Base-by-base conservation (phyloP, 1,140 invertebrate species). In the Saccostrea glomerata region DNA sequence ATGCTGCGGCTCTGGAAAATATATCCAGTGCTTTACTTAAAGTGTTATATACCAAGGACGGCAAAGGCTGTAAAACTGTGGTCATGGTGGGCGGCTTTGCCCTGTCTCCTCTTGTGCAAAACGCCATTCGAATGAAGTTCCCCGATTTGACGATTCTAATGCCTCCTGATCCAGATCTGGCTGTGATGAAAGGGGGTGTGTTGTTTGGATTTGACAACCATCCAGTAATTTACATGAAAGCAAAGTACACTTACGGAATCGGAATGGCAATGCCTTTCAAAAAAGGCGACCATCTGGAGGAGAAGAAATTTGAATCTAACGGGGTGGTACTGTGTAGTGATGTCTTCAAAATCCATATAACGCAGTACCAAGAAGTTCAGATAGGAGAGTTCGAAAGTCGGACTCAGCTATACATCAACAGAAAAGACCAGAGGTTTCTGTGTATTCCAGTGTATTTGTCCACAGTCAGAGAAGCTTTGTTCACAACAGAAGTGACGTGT, bases 11-110 rank as follows among this genome's bases (percentile, higher is more conserved):
- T 54, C 47, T 84, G 1, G 87, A 90, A 55, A 85, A 89, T 36
- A 90, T 90, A 4, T 23, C 82, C 6, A 87, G 82, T n/a, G 82
- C 89, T 66, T 40, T 90, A 4, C 47, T 87, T 13, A 89, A 88
- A 66, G 47, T 89, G 23, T 47, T 90, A n/a, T 86, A 87, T n/a
- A 56, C 87, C 0, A 83, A 83, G 55, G 66, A 47, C 25, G 47
- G 84, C 13, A 87, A 73, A 84, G 87, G 87, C 30, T 73, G 87
- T 11, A 88, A 89, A 54, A 87, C 88, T 2, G 73, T 90, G 5
- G 87, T 90, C 3, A 56, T 90, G 36, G 90, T 89, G 23, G 90
- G 90, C 11, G 90, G 90, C 6, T 90, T 89, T 88, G 87, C 90
- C 15, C 20, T 85, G n/a, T 86, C 88, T 1, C 55, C 83, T 2